Evolutionary conservation across 1,140 invertebrate genomes (phyloP), one percentile per base, ranked within the genome.

Genomic region (Scaptomyza hsui): DNA sequence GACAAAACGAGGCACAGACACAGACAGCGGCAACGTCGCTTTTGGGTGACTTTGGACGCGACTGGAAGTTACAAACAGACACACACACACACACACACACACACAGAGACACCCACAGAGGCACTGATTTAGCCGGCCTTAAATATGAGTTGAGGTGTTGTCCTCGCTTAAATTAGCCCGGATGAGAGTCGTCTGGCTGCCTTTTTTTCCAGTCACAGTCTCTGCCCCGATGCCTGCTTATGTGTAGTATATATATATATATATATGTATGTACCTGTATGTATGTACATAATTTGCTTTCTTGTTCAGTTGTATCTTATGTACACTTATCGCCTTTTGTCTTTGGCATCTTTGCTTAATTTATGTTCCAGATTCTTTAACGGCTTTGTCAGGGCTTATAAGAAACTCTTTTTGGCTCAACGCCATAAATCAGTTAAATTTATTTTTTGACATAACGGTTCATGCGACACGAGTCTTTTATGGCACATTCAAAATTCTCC

Each of bases 101-200:
- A 15, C 1, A 48, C 18, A 42, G 12, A 45, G 15, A 63, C 21
- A 65, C n/a, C 18, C 24, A 42, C 19, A 37, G n/a, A 67, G 39
- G 59, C 59, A 69, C 75, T 89, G 85, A 89, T 89, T 89, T 89
- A 89, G 85, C 80, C 74, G 81, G 71, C 74, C 85, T 89, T 89
- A 86, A 81, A 89, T 89, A 78, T 89, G 88, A 89, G 86, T 81
- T 89, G 86, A 89, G 85, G 85, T 89, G 85, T 89, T 86, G 85
- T 89, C 85, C 85, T 89, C 85, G 86, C 85, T 89, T 89, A 89
- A 89, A 89, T 89, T 89, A 89, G 85, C 86, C 75, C 62, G 60
- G 72, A 64, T 83, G 59, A 57, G 70, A 21, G 49, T 55, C 60
- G 49, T 55, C 60, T 71, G 52, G 39, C 32, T 57, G 53, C 62